Evolutionary conservation across 2,888 invertebrate genomes (phyloP).

Genomic region (Notodonta ziczac): DNA sequence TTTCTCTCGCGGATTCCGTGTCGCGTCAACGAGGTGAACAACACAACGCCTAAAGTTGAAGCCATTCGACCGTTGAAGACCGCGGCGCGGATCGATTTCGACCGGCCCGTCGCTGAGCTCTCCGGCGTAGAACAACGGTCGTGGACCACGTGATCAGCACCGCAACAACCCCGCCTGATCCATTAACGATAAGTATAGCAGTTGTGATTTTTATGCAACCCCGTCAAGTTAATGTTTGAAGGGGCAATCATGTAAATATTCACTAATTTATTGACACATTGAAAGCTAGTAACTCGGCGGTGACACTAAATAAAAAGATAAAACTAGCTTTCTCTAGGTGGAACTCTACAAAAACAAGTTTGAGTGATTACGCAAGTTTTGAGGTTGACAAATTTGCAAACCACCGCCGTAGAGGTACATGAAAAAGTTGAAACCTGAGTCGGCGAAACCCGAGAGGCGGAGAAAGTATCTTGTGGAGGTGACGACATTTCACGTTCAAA

Average conservation of each 20-base stretch:
- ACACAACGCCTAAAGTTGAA: slow-evolving; percentile 68
- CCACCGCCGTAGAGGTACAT: slow-evolving; percentile 45
- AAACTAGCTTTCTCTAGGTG: slow-evolving; percentile 70
- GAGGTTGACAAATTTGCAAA: slow-evolving; percentile 69
- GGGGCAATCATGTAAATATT: slow-evolving; percentile 39
- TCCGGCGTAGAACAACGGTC: slow-evolving; percentile 58
- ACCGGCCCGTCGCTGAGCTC: slow-evolving; percentile 61
- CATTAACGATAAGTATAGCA: slow-evolving; percentile 27
- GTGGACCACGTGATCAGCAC: slow-evolving; percentile 51
- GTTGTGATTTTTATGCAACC: slow-evolving; percentile 38
- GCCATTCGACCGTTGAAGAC: slow-evolving; percentile 71
- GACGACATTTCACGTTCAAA: slow-evolving; percentile 49
- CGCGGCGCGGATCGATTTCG: slow-evolving; percentile 71
- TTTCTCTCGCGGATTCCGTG: slow-evolving; percentile 80
- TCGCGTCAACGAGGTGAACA: slow-evolving; percentile 78
- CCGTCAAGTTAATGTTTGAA: slow-evolving; percentile 25
- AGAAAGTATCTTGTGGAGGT: slow-evolving; percentile 64
- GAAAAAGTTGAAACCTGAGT: slow-evolving; percentile 64
- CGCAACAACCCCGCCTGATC: slow-evolving; percentile 36
- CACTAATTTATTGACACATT: slow-evolving; percentile 38
- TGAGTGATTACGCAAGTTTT: slow-evolving; percentile 67
- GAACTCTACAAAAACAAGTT: slow-evolving; percentile 65
- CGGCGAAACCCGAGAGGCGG: slow-evolving; percentile 54
- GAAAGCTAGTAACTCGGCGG: slow-evolving; percentile 49
- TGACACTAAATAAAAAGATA: slow-evolving; percentile 52